Conservation (phyloP, 1,140 invertebrate genomes). For the Cheumatopsyche charites region DNA sequence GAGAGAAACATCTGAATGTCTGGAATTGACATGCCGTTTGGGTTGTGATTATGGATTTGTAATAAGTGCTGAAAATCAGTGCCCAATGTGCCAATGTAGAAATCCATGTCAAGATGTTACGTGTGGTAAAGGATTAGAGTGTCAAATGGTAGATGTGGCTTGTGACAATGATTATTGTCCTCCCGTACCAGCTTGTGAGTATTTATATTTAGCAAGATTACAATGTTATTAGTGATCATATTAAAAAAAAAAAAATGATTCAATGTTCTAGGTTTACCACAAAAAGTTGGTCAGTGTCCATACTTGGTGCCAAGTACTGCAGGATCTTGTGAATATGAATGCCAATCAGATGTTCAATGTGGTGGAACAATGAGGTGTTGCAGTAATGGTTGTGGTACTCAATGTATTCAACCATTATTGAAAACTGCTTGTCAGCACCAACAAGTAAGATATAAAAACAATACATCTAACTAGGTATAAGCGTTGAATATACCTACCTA, state of each 20-base stretch:
- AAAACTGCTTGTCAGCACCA: conserved; percentile 81
- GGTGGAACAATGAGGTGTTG: conserved; percentile 74
- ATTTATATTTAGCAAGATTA: not conserved
- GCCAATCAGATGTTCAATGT: conserved; percentile 78
- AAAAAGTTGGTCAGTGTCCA: conserved; percentile 80
- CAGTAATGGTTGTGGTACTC: conserved; percentile 84
- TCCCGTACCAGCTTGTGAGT: conserved; percentile 78
- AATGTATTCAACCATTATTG: conserved; percentile 74
- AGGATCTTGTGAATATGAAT: conserved; percentile 76
- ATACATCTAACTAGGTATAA: not conserved
- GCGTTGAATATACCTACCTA: not conserved
- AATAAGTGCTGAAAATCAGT: conserved; percentile 69
- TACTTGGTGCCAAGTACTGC: conserved; percentile 76
- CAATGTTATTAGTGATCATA: not conserved
- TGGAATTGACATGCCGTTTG: conserved; percentile 77
- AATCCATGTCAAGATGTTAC: conserved; percentile 75
- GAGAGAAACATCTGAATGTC: conserved; percentile 66
- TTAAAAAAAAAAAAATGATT: conserved; percentile 1
- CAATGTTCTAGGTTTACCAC: conserved; percentile 62
- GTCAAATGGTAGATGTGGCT: conserved; percentile 80
- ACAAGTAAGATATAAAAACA: conserved; percentile 48
- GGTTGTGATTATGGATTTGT: conserved; percentile 83
- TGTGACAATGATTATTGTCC: conserved; percentile 81
- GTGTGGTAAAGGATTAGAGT: conserved; percentile 69
- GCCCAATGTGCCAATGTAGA: conserved; percentile 76